Conservation (phyloP, 23 tunicate species). For the Oikopleura dioica region DNA sequence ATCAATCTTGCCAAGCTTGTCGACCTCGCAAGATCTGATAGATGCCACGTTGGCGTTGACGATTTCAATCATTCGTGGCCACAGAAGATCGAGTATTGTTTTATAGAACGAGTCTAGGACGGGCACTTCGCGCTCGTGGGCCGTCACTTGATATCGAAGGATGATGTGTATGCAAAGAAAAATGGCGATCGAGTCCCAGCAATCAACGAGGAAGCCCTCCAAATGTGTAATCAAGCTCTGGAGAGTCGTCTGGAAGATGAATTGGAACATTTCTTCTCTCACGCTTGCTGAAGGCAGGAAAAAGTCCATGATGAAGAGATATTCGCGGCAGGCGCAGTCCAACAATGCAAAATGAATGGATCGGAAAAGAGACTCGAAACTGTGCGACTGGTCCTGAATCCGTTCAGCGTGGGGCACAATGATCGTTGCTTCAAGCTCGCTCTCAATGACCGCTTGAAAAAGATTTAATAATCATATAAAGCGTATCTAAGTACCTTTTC, state of each 20-base stretch:
- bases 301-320: conserved; percentile 54
- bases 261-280: conserved; percentile 46
- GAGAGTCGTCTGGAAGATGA: conserved; percentile 40
- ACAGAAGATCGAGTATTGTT: conserved; percentile 44
- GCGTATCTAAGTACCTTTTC: no score
- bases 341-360: conserved; percentile 44
- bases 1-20: conserved; percentile 48
- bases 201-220: conserved; percentile 31
- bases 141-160: conserved; percentile 20
- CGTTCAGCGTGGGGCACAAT: conserved; percentile 87
- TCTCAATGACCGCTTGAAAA: conserved; percentile 23
- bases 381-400: conserved; percentile 27
- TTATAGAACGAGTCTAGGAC: conserved; percentile 46
- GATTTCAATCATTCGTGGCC: conserved; percentile 70
- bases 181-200: conserved; percentile 51
- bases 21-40: conserved; percentile 54
- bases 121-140: conserved; percentile 42
- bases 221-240: conserved; percentile 32
- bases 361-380: conserved; percentile 55
- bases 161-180: conserved; percentile 73
- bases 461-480: no score
- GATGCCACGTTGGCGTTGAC: conserved; percentile 37
- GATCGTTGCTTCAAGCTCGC: conserved; percentile 41
- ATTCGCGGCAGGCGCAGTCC: conserved; percentile 64
- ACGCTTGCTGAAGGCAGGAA: conserved; percentile 36